Percentiles rank a stretch among this genome's conserved stretches.
phyloP scores from a whole-genome alignment of 1,140 invertebrate genomes.

The Microvelia longipes region DNA sequence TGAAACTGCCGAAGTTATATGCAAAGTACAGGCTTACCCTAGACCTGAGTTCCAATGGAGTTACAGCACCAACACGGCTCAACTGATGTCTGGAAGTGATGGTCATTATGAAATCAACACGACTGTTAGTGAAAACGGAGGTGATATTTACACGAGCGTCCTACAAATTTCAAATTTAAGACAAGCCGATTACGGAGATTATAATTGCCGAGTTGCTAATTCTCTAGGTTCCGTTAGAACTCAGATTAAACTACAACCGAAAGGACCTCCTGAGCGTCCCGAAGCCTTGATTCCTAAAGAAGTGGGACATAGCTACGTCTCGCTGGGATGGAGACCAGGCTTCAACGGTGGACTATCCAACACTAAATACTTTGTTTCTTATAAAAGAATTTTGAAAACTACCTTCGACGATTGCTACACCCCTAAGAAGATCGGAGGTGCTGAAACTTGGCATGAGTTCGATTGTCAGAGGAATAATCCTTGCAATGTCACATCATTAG shows the following conservation, averaged over 20 bases:
- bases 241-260: conserved; percentile 61
- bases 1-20: conserved; percentile 69
- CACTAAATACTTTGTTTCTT: conserved; percentile 70
- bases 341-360: conserved; percentile 75
- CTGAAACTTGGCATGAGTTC: conserved; percentile 48
- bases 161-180: conserved; percentile 55
- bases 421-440: conserved; percentile 38
- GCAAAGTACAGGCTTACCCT: conserved; percentile 79
- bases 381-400: conserved; percentile 43
- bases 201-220: conserved; percentile 63
- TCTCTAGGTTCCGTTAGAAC: conserved; percentile 55
- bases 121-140: conserved; percentile 51
- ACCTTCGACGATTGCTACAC: conserved; percentile 24
- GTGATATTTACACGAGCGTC: conserved; percentile 67
- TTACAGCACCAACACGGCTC: conserved; percentile 52
- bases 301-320: conserved; percentile 57
- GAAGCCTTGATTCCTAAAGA: conserved; percentile 48
- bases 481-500: conserved; percentile 66
- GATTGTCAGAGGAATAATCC: conserved; percentile 71
- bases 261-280: conserved; percentile 70
- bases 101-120: conserved; percentile 72
- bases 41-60: conserved; percentile 85
- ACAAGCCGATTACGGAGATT: conserved; percentile 72
- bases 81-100: conserved; percentile 56
- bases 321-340: conserved; percentile 65